Percentiles rank a stretch among this genome's conserved stretches.
Conservation (phyloP, 2,113 vertebrate species). For the Fulica atra region DNA sequence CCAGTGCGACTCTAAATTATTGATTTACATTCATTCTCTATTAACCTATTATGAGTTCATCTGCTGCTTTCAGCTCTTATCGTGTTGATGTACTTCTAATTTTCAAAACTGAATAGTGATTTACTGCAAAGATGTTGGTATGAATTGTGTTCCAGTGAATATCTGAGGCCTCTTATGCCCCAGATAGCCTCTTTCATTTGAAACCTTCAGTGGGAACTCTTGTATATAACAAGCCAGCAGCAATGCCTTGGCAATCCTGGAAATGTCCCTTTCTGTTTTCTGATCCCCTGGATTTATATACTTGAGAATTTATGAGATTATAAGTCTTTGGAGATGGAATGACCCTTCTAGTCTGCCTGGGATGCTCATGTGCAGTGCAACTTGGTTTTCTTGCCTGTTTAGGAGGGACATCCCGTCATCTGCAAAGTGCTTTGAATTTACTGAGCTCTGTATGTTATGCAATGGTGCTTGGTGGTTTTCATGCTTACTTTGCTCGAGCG, state of each 20-base stretch:
- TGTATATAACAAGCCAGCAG: background rate
- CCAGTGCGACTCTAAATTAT: background rate
- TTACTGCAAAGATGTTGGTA: background rate
- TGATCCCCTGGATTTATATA: background rate
- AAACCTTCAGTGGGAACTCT: background rate
- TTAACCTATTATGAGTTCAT: constrained; percentile 15
- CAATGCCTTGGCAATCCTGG: background rate
- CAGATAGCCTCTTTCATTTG: background rate
- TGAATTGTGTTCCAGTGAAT: background rate
- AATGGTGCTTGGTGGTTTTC: background rate
- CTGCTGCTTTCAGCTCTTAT: background rate
- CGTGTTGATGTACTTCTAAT: background rate
- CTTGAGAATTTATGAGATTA: background rate
- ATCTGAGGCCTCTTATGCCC: background rate
- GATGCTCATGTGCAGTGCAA: fast-evolving
- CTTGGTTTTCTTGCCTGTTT: background rate
- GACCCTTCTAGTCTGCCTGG: background rate
- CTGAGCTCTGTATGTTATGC: fast-evolving
- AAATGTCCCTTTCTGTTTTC: background rate
- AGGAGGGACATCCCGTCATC: background rate
- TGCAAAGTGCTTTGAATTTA: background rate
- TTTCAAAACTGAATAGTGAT: background rate
- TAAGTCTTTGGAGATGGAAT: background rate
- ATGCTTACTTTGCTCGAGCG: background rate
- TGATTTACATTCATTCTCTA: constrained; percentile 25